Evolutionary conservation across 2,797 vertebrate genomes (phyloP).

Genomic region (Takifugu ocellatus): DNA sequence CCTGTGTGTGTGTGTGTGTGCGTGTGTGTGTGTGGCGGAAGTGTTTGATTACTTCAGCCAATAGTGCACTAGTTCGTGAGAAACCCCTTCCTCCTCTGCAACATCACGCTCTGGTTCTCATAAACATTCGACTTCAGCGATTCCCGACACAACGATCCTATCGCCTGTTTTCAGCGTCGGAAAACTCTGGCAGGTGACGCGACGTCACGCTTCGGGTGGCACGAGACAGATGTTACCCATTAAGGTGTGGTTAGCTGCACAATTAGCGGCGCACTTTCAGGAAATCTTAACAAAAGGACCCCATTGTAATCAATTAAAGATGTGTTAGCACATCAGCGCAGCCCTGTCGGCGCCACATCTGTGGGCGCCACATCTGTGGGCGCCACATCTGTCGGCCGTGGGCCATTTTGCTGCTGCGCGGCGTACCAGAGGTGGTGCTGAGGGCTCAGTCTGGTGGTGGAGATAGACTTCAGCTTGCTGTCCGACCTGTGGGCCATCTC

Average conservation of each 20-base stretch:
- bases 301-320: constrained; percentile 61
- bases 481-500: constrained; percentile 73
- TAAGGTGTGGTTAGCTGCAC: constrained; percentile 66
- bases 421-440: constrained; percentile 80
- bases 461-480: constrained; percentile 78
- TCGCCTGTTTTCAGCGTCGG: not conserved
- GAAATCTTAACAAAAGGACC: constrained; percentile 35
- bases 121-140: no score
- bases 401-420: constrained; percentile 19
- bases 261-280: constrained; percentile 55
- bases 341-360: no score
- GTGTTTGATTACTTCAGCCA: not conserved
- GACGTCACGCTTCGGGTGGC: constrained; percentile 11
- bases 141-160: no score
- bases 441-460: constrained; percentile 70
- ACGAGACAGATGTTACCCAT: constrained; percentile 52
- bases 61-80: not conserved
- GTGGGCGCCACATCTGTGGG: no score
- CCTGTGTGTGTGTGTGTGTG: not conserved
- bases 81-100: not conserved
- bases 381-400: not conserved
- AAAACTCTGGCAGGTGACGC: constrained; percentile 12
- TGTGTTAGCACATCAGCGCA: constrained; percentile 14
- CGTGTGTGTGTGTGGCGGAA: not conserved
- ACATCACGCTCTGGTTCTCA: no score